phyloP scores from a whole-genome alignment of 2,888 invertebrate species.

The Teleiodes luculella region DNA sequence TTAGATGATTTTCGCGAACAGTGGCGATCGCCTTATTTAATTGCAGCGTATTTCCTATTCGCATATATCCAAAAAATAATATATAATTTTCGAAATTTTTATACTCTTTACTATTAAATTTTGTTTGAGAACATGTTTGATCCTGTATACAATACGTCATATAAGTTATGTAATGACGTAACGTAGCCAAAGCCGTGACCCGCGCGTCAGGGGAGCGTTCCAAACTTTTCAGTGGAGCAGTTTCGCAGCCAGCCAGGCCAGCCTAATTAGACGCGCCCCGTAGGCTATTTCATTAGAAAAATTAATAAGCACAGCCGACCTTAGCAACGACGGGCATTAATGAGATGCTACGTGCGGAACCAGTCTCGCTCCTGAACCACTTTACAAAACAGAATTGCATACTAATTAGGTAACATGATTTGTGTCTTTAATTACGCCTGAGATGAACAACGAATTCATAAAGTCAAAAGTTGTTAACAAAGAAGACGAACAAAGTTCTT shows the following conservation, averaged over 20 bases:
- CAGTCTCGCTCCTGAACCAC: conserved; percentile 35
- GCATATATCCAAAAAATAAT: no score
- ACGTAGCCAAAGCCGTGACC: conserved; percentile 32
- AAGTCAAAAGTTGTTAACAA: neutral
- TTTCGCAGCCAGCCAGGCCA: conserved; percentile 39
- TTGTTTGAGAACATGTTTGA: no score
- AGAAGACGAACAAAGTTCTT: neutral
- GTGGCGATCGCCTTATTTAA: no score
- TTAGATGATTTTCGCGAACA: no score
- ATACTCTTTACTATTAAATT: no score
- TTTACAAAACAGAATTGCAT: conserved; percentile 16
- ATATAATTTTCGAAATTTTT: no score
- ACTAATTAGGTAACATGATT: conserved; percentile 11
- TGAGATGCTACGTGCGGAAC: conserved; percentile 33
- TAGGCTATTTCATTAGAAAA: conserved; percentile 52
- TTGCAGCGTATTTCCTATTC: no score
- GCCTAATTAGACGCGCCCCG: conserved; percentile 43
- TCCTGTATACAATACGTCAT: conserved; percentile 31
- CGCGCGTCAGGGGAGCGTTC: conserved; percentile 48
- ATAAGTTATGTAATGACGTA: conserved; percentile 36
- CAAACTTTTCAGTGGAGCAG: conserved; percentile 55
- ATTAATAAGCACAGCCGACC: conserved; percentile 48
- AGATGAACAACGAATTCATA: conserved; percentile 1
- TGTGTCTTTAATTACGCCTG: neutral
- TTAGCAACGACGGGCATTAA: conserved; percentile 34